Conservation (phyloP, 2,797 vertebrate species). For the Carapus acus region DNA sequence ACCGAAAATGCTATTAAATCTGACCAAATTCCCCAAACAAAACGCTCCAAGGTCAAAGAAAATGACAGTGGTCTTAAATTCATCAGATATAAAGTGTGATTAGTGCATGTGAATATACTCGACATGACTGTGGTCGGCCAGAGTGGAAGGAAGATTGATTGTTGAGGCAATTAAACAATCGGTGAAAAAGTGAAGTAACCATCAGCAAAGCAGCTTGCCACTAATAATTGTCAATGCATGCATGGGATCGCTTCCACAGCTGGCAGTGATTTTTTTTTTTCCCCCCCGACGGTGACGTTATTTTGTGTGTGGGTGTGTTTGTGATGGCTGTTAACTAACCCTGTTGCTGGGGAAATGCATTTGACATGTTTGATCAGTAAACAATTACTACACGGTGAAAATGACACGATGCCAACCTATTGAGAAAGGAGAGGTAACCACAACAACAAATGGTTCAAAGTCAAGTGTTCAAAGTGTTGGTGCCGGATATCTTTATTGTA, state of each 20-base stretch:
- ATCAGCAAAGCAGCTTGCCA: slow-evolving; percentile 45
- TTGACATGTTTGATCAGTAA: slow-evolving; percentile 1
- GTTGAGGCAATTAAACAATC: slow-evolving; percentile 40
- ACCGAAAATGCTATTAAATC: no score
- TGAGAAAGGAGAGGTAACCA: no score
- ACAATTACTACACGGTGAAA: slow-evolving; percentile 1
- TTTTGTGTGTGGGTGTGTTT: no score
- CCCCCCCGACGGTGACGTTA: neutral
- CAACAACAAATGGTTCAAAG: no score
- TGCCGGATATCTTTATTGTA: no score
- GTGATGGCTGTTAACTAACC: no score
- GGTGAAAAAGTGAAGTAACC: slow-evolving; percentile 31
- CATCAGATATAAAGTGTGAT: slow-evolving; percentile 2
- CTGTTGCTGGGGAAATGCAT: neutral
- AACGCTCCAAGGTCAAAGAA: no score
- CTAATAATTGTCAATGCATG: slow-evolving; percentile 54
- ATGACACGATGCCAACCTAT: no score
- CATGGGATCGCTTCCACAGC: slow-evolving; percentile 40
- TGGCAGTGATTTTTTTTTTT: slow-evolving; percentile 31
- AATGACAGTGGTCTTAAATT: neutral
- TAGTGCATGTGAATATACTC: slow-evolving; percentile 37
- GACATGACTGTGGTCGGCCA: slow-evolving; percentile 28
- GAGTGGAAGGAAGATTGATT: slow-evolving; percentile 40
- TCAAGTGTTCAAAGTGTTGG: no score
- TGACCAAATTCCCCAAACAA: no score